Percentiles rank a stretch among this genome's conserved stretches.
These are phyloP conservation scores for Cyclura pinguis DNA, from an alignment of 2,797 vertebrate species.

Conservation along the genomic window DNA sequence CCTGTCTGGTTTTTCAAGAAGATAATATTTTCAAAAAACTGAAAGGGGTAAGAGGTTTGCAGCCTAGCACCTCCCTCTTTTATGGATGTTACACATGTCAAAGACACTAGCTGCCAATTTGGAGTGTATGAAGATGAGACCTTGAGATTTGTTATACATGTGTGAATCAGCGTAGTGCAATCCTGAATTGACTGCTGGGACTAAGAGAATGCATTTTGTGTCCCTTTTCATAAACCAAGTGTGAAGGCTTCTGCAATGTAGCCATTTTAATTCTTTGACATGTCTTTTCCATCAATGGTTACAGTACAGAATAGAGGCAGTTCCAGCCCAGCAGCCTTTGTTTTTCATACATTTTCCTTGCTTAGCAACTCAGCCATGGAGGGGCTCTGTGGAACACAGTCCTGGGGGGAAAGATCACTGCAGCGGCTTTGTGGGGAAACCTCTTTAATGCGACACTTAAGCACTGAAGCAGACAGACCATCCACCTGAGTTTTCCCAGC, in stretches of 20 bases:
- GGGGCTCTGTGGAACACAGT: background rate
- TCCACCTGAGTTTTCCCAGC: constrained; percentile 7
- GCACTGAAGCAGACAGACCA: constrained; percentile 3
- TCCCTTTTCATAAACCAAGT: background rate
- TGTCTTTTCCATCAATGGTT: background rate
- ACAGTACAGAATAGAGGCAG: background rate
- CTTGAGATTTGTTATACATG: background rate
- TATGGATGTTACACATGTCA: background rate
- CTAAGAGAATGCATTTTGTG: background rate
- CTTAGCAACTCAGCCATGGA: background rate
- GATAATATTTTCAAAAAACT: background rate
- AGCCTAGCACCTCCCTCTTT: too few relatives aligned
- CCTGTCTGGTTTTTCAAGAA: background rate
- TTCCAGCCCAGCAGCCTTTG: background rate
- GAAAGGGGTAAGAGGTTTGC: background rate
- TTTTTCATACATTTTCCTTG: background rate
- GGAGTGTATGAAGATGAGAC: background rate
- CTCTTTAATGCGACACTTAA: constrained; percentile 14
- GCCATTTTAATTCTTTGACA: background rate
- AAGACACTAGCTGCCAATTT: background rate
- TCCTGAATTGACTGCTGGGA: too few relatives aligned
- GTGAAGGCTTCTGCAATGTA: background rate
- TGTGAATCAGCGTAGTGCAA: background rate
- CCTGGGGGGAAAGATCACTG: background rate
- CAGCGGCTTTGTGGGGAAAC: background rate